Base-by-base conservation (phyloP, 2,888 invertebrate species). In the Scaptomyza parva region DNA sequence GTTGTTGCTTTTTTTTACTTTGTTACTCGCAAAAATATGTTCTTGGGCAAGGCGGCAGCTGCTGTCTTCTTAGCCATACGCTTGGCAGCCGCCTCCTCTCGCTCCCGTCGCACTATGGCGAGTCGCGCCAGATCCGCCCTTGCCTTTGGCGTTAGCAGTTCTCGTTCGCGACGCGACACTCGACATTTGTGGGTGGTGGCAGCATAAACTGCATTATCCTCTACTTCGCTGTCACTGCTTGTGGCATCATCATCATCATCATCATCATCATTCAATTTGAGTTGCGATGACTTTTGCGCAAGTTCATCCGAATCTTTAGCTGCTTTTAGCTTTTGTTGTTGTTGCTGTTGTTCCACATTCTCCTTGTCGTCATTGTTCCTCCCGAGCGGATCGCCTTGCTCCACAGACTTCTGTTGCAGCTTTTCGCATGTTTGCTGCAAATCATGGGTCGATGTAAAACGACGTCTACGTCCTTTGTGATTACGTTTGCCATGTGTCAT, bases 381-480 rank as follows among this genome's bases (percentile, higher is more conserved):
- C 9, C n/a, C n/a, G n/a, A 70, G 57, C 43, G 83, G 86, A 2
- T 83, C 87, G 45, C 75, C 73, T 2, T 76, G 70, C 55, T 93
- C 93, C 55, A 93, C 93, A 1, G 94, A 94, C 88, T 97, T 96
- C 88, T 96, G 95, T 89, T 97, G 96, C 84, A 98, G 92, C 90
- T 98, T 98, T 89, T 98, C 98, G 5, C n/a, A n/a, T n/a, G n/a
- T n/a, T n/a, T n/a, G n/a, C n/a, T n/a, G n/a, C n/a, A n/a, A n/a
- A n/a, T n/a, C n/a, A n/a, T n/a, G n/a, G n/a, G 97, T 97, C 90
- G 96, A 97, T 28, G 98, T 98, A 90, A 99, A 99, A 90, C 97
- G 96, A 88, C 98, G 96, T 90, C 95, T 96, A 78, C 97, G 95
- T 59, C 99, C 98, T 92, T 98, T 99, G 92, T 98, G 97, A 92